Percentiles rank a stretch among this genome's conserved stretches.
Evolutionary conservation across 1,140 invertebrate species (phyloP).

Genomic region (Drosophila mojavensis): DNA sequence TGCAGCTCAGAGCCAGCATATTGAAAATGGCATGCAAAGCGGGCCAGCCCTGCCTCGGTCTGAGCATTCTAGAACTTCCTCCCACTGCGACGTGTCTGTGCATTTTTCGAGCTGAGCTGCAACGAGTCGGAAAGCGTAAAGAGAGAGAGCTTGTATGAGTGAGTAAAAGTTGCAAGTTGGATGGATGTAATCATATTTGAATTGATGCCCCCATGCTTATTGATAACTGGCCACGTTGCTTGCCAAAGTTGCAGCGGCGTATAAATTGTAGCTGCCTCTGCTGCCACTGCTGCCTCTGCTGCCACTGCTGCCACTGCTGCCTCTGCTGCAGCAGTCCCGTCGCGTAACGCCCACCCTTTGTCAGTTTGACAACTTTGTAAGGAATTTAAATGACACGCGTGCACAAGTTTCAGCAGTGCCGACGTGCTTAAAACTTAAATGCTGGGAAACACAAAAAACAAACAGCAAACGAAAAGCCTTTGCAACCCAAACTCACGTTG

Average conservation of each 20-base stretch:
- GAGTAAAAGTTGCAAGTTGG: slow-evolving; percentile 61
- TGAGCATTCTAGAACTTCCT: slow-evolving; percentile 15
- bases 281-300: neutral
- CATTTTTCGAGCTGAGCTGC: slow-evolving; percentile 54
- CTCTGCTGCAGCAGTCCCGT: slow-evolving; percentile 7
- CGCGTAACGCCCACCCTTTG: neutral
- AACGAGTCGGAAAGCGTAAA: slow-evolving; percentile 42
- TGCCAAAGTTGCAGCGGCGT: slow-evolving; percentile 18
- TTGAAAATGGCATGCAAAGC: slow-evolving; percentile 66
- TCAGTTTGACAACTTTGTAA: slow-evolving; percentile 63
- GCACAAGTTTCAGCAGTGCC: slow-evolving; percentile 58
- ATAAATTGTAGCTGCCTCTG: slow-evolving; percentile 11
- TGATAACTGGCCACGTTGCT: slow-evolving; percentile 62
- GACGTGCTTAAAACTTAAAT: slow-evolving; percentile 73
- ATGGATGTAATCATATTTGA: slow-evolving; percentile 70
- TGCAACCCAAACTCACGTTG: slow-evolving; percentile 26
- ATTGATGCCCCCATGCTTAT: slow-evolving; percentile 61
- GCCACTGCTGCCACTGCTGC: neutral
- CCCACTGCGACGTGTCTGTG: slow-evolving; percentile 19
- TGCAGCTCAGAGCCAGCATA: slow-evolving; percentile 76
- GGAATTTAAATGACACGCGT: slow-evolving; percentile 72
- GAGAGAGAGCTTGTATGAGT: slow-evolving; percentile 5
- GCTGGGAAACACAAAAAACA: slow-evolving; percentile 30
- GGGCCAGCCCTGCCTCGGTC: slow-evolving; percentile 14
- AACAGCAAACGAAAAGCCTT: slow-evolving; percentile 44